A percentile compares a stretch with the other conserved stretches of the same genome.
Evolutionary conservation across 2,797 vertebrate genomes (phyloP).

Genomic region (Phalloptychus januarius): DNA sequence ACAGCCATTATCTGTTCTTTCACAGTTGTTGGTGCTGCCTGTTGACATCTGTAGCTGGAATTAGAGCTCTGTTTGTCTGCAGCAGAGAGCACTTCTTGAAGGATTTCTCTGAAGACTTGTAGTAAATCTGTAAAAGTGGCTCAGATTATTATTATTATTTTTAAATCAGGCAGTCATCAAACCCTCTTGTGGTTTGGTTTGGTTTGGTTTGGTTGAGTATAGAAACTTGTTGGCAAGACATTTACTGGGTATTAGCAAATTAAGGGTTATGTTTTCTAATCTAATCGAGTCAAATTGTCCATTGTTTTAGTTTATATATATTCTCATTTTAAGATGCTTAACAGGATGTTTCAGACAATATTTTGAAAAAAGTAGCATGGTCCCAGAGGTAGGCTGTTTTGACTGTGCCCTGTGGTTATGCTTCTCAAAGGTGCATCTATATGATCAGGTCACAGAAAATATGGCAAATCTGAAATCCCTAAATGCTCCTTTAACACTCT

Average conservation of each 20-base stretch:
- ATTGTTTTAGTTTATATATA: background rate
- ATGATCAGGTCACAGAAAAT: background rate
- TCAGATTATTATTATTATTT: slow-evolving; percentile 1
- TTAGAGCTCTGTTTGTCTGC: slow-evolving; percentile 9
- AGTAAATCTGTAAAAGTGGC: slow-evolving; percentile 7
- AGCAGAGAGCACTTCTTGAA: background rate
- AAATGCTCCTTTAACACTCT: background rate
- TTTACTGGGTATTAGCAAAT: background rate
- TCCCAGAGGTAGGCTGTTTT: background rate
- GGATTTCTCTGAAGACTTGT: background rate
- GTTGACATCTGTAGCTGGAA: slow-evolving; percentile 13
- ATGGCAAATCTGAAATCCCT: background rate
- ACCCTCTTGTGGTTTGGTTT: background rate
- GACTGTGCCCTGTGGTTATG: background rate
- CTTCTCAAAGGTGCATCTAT: background rate
- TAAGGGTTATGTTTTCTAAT: background rate
- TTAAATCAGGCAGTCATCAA: background rate
- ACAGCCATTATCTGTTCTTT: slow-evolving; percentile 32
- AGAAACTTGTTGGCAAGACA: background rate
- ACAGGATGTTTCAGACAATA: background rate
- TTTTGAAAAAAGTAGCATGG: background rate
- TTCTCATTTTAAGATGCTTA: background rate
- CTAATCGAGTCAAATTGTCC: background rate
- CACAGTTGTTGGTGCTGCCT: slow-evolving; percentile 11
- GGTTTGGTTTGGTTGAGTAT: background rate